phyloP scores from a whole-genome alignment of 2,113 vertebrate species.

The Brachirus orientalis region DNA sequence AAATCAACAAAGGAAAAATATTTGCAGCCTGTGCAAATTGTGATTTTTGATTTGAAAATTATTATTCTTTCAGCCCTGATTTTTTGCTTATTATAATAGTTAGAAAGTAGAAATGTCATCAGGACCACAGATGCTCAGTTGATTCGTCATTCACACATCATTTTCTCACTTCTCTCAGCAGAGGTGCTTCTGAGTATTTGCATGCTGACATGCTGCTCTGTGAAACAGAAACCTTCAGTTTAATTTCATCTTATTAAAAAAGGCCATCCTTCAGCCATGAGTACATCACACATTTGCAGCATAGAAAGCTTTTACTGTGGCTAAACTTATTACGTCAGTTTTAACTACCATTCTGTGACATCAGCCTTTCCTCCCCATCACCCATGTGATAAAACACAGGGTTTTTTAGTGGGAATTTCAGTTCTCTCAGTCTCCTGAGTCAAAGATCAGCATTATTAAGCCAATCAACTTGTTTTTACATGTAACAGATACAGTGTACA shows the following conservation, averaged over 20 bases:
- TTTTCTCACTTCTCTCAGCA: slow-evolving; percentile 49
- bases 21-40: no score
- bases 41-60: no score
- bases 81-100: not conserved
- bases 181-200: slow-evolving; percentile 49
- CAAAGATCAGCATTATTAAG: slow-evolving; percentile 56
- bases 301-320: slow-evolving; percentile 13
- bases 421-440: slow-evolving; percentile 50
- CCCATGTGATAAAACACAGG: slow-evolving; percentile 28
- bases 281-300: not conserved
- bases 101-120: not conserved
- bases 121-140: not conserved
- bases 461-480: slow-evolving; percentile 60
- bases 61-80: not conserved
- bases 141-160: slow-evolving; percentile 9
- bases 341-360: slow-evolving; percentile 32
- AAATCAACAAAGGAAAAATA: no score
- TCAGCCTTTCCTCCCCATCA: slow-evolving; percentile 13
- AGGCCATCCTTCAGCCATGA: not conserved
- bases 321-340: slow-evolving; percentile 28
- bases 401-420: slow-evolving; percentile 43
- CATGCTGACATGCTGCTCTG: slow-evolving; percentile 21
- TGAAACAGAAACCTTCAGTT: slow-evolving; percentile 24
- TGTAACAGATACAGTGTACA: slow-evolving; percentile 55
- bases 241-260: not conserved